Evolutionary conservation across 2,113 vertebrate genomes (phyloP).

Genomic region (Danionella cerebrum): DNA sequence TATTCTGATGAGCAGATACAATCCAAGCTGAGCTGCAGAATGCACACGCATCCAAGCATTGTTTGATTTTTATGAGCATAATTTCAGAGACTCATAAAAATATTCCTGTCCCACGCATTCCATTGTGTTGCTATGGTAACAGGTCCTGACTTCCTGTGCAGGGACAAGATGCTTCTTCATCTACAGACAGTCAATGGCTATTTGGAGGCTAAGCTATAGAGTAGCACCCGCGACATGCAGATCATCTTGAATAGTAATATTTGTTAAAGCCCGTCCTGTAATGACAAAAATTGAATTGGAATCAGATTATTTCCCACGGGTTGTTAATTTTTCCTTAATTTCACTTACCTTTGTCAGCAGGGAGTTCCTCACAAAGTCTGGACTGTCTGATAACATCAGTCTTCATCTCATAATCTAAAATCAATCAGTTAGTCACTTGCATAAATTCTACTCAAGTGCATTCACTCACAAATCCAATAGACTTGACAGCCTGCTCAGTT

Average conservation of each 20-base stretch:
- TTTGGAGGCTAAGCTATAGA: neutral
- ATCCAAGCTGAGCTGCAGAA: neutral
- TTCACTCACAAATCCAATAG: neutral
- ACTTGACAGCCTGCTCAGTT: neutral
- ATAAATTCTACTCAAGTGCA: neutral
- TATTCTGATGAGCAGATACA: neutral
- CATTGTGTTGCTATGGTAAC: constrained; percentile 35
- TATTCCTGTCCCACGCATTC: constrained; percentile 17
- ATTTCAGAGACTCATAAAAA: constrained; percentile 31
- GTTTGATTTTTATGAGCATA: constrained; percentile 22
- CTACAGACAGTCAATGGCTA: neutral
- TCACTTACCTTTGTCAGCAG: neutral
- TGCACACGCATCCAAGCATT: neutral
- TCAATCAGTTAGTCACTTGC: neutral
- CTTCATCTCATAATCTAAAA: neutral
- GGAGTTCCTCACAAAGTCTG: neutral
- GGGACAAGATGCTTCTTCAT: constrained; percentile 1
- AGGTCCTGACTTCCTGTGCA: constrained; percentile 14
- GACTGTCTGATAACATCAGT: neutral
- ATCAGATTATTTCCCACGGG: neutral
- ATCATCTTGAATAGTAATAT: neutral
- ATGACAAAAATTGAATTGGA: neutral
- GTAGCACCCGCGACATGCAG: neutral
- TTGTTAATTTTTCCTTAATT: neutral
- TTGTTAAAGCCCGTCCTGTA: neutral